Base-by-base conservation (phyloP, 2,888 invertebrate species). In the Caenorhabditis panamensis region DNA sequence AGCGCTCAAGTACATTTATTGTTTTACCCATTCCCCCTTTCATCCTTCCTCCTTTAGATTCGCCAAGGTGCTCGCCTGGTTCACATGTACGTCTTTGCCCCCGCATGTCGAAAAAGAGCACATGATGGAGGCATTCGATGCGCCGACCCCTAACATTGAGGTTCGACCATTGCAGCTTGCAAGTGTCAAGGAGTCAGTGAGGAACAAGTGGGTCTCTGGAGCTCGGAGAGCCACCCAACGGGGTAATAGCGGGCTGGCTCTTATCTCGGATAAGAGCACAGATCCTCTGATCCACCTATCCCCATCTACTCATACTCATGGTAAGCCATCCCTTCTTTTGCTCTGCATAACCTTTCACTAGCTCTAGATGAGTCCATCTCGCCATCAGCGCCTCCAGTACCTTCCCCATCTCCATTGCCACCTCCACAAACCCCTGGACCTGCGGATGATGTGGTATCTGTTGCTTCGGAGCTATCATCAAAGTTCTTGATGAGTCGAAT, bases 11-110 rank as follows among this genome's bases (percentile, higher is more conserved):
- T 84, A 31, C 31, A 61, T 69, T 18, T 24, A 53, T 41, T 61
- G 36, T 63, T 62, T 8, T 36, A 5, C 41, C n/a, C 18, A 16
- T 56, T 44, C n/a, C 20, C 26, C 13, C 18, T 24, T 58, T 61
- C 9, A 6, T 41, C 44, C 41, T 49, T 16, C 4, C 22, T n/a
- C 11, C 20, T 28, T 31, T 36, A 31, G 11, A 18, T 58, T 89
- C n/a, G 85, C 86, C 16, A 84, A 83, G 67, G 68, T 88, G 44
- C 80, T 90, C 58, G 87, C 88, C 37, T 85, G 79, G 78, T 68
- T 90, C 64, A 90, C 90, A 2, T 86, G 88, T 75, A 89, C 90
- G 22, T 86, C 88, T 8, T 64, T 88, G n/a, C 90, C 90, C 11
- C 84, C 87, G n/a, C 90, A 90, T 63, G 77, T 90, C 62, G 87